Evolutionary conservation across 1,140 invertebrate species (phyloP), one percentile per base, ranked within the genome.

Genomic region (Brachionus angularis): DNA sequence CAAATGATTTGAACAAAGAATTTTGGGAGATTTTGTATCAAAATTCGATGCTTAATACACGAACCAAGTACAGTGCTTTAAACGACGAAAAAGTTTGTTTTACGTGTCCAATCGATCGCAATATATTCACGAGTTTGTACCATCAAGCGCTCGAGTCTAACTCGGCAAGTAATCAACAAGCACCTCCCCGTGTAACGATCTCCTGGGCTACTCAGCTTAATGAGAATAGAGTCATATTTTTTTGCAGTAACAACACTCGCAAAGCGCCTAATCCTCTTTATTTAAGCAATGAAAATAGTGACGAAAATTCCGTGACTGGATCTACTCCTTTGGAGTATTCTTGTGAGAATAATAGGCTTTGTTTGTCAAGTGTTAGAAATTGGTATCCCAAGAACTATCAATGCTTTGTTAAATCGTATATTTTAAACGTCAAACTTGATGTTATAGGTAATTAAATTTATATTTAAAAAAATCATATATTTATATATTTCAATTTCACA

Each of bases 381-480:
- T 31, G 39, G 1, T 67, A 67, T 47, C 62, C 62, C 14, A 67
- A 23, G 16, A 50, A 67, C 21, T 67, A 47, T 31, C 42, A 67
- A 18, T 67, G 62, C 36, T 34, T 50, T 27, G 36, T 67, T 7
- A 67, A 67, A 34, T 47, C 42, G 12, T 50, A 67, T 31, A 42
- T 46, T 16, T 31, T 50, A 18, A 29, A 67, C 33, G 62, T 67
- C 14, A 46, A 50, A 42, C 42, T 67, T 4, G 47, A 67, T 67
- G 62, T 67, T 18, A 67, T 67, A 34, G 62, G 62, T 67, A 47
- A 47, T n/a, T n/a, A n/a, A n/a, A n/a, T n/a, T n/a, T n/a, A n/a
- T n/a, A n/a, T n/a, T n/a, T n/a, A n/a, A n/a, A n/a, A n/a, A n/a
- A n/a, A n/a, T n/a, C n/a, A n/a, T n/a, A n/a, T n/a, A n/a, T n/a